These are phyloP conservation scores for Leptinotarsa peninsularis DNA, from an alignment of 2,888 invertebrate species.

Conservation along the genomic window DNA sequence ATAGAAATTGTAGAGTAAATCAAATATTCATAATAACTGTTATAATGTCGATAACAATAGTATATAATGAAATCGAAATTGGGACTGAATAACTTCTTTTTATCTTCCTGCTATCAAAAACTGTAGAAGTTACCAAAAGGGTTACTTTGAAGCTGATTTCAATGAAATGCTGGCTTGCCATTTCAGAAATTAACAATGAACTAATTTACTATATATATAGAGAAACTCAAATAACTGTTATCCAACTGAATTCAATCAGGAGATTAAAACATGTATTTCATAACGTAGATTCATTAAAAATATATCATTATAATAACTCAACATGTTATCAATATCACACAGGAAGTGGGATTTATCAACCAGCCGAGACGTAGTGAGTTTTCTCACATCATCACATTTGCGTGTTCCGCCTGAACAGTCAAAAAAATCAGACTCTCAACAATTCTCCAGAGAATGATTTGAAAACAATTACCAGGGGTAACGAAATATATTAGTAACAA, in stretches of 20 bases:
- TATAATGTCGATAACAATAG: too few species aligned
- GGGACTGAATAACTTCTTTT: too few species aligned
- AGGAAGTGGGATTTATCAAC: conserved; percentile 34
- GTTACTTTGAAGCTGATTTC: too few species aligned
- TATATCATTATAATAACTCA: not conserved
- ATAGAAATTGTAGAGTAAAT: too few species aligned
- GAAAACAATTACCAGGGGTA: too few species aligned
- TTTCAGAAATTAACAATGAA: not conserved
- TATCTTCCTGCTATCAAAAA: too few species aligned
- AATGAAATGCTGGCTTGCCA: not conserved
- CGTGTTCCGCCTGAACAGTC: conserved; percentile 5
- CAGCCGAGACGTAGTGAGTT: conserved; percentile 16
- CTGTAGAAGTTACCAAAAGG: too few species aligned
- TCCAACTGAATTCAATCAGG: not conserved
- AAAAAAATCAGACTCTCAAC: not conserved
- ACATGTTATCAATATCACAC: conserved; percentile 28
- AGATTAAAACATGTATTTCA: not conserved
- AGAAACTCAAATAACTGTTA: not conserved
- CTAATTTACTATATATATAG: not conserved
- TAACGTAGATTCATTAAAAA: conserved; percentile 14
- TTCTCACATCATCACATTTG: not conserved
- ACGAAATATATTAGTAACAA: too few species aligned
- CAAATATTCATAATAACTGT: too few species aligned
- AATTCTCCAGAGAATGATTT: not conserved
- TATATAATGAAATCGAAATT: too few species aligned